Base-by-base conservation (phyloP, 2,888 invertebrate genomes). In the Volucella zonaria region DNA sequence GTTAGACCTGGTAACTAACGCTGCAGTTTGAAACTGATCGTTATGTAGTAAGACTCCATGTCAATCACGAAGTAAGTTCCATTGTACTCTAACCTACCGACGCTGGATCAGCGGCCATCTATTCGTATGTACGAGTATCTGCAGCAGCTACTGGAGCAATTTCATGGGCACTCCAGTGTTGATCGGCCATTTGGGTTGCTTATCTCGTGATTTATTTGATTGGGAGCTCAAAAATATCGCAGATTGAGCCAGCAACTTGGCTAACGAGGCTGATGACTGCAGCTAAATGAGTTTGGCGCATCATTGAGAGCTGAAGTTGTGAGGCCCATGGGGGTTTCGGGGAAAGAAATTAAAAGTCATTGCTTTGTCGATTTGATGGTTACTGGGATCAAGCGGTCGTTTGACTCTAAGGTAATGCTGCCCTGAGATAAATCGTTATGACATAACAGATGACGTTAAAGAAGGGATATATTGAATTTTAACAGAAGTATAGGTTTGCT, bases 171-270 rank as follows among this genome's bases (percentile, higher is more conserved):
- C 56, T 67, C 31, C 79, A 49, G 64, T 80, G 79, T 67, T 75
- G 79, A 75, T 70, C 83, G 79, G 54, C 68, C 75, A 62, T 73
- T 82, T 73, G 82, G 67, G 81, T 77, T 85, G 81, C 81, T 85
- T 86, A 86, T 86, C 86, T 82, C 49, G 85, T 85, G 85, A 86
- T 86, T 86, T 86, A 86, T 86, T 86, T 74, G 86, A 86, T 82
- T 85, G 85, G 70, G 61, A 74, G 67, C 76, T 78, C 47, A 77
- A 74, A 81, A 86, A 77, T 31, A 31, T 68, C 68, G 51, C 49
- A 58, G 67, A 81, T 81, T 68, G 81, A 81, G 85, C 85, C 73
- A 59, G 81, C 71, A 73, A 73, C 59, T 51, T 76, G 76, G 76
- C 76, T 85, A 85, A 85, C 85, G 71, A 85, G 81, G 59, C 73